Evolutionary conservation across 2,888 invertebrate species (phyloP).

Genomic region (Drosophila kanekoi): DNA sequence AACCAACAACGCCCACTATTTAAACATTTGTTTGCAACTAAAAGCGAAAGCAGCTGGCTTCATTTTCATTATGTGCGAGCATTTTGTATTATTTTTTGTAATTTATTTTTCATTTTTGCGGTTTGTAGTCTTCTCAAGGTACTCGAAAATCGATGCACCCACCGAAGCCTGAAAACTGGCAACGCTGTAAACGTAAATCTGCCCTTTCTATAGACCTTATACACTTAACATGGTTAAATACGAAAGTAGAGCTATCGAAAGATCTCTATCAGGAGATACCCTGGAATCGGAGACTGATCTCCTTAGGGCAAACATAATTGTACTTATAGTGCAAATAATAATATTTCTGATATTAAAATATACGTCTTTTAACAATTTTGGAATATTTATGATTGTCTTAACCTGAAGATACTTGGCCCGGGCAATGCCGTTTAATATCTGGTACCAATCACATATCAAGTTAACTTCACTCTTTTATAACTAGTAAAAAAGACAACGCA

Average conservation of each 20-base stretch:
- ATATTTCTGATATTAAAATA: too few relatives aligned
- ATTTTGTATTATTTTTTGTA: conserved; percentile 32
- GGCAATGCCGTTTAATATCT: too few relatives aligned
- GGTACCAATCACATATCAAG: too few relatives aligned
- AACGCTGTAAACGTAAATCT: conserved; percentile 44
- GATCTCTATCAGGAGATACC: not conserved
- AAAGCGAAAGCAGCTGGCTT: conserved; percentile 65
- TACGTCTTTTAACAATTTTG: too few relatives aligned
- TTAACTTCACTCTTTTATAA: too few relatives aligned
- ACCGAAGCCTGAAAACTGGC: conserved; percentile 61
- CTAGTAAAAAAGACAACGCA: not conserved
- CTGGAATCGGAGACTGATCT: not conserved
- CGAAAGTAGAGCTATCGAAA: not conserved
- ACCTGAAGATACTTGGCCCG: too few relatives aligned
- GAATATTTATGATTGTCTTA: too few relatives aligned
- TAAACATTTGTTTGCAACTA: conserved; percentile 60
- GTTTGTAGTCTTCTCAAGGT: conserved; percentile 69
- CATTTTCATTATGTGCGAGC: conserved; percentile 30
- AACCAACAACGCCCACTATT: conserved; percentile 69
- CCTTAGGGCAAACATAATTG: not conserved
- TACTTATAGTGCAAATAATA: too few relatives aligned
- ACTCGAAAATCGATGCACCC: conserved; percentile 68
- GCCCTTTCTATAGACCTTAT: conserved; percentile 17
- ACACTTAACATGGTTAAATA: conserved; percentile 6
- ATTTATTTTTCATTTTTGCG: conserved; percentile 50